Evolutionary conservation across 2,888 invertebrate genomes (phyloP).

Genomic region (Euclidia mi): DNA sequence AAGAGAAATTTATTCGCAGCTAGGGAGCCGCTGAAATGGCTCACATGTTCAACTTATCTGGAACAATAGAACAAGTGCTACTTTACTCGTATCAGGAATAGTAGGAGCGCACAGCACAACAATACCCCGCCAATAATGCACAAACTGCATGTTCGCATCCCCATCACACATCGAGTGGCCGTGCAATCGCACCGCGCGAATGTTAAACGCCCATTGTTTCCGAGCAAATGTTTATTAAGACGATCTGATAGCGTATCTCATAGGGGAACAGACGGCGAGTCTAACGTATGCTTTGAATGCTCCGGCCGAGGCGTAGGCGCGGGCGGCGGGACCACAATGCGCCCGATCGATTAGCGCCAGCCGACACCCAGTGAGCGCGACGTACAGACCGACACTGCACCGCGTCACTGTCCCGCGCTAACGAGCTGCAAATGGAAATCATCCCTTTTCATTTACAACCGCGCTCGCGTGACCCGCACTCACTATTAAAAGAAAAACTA

Average conservation of each 20-base stretch:
- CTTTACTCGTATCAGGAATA: conserved; percentile 57
- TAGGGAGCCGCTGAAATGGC: conserved; percentile 31
- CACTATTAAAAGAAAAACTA: conserved; percentile 87
- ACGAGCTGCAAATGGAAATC: conserved; percentile 76
- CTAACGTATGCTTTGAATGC: conserved; percentile 84
- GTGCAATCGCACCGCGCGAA: conserved; percentile 69
- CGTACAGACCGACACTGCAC: no score
- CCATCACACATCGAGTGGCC: conserved; percentile 64
- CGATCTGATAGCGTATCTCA: conserved; percentile 86
- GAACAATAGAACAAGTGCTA: conserved; percentile 49
- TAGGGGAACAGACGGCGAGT: conserved; percentile 79
- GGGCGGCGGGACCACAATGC: conserved; percentile 72
- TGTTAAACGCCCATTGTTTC: conserved; percentile 85
- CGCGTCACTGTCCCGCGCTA: conserved; percentile 58
- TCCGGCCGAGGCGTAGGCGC: conserved; percentile 47
- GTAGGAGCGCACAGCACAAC: conserved; percentile 65
- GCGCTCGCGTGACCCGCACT: conserved; percentile 80
- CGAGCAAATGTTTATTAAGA: conserved; percentile 88
- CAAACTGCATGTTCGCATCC: conserved; percentile 58
- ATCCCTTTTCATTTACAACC: conserved; percentile 73
- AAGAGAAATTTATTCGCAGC: conserved; percentile 23
- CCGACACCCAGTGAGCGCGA: no score
- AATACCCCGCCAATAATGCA: conserved; percentile 74
- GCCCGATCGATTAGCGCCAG: conserved; percentile 80
- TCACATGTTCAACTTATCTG: conserved; percentile 25